A percentile compares a stretch with the other conserved stretches of the same genome.
Evolutionary conservation across 2,888 invertebrate genomes (phyloP).

Genomic region (Lasioglossum lativentre): DNA sequence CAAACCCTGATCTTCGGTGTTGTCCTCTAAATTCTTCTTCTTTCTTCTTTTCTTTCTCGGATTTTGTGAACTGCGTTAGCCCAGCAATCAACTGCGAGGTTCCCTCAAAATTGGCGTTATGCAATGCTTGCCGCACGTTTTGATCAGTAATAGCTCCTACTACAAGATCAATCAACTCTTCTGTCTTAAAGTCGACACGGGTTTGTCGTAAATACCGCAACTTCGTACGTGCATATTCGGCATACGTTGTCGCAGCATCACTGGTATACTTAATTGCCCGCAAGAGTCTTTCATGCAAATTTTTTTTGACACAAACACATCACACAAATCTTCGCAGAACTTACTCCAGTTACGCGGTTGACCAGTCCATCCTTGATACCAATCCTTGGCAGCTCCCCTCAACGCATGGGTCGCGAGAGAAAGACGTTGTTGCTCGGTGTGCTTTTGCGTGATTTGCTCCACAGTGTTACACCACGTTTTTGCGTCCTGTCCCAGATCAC

Average conservation of each 20-base stretch:
- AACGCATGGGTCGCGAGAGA: not conserved
- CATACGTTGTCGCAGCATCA: not conserved
- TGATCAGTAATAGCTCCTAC: not conserved
- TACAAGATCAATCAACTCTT: constrained; percentile 14
- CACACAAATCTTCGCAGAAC: constrained; percentile 14
- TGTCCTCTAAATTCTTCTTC: no score
- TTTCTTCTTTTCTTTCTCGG: no score
- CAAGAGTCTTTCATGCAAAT: not conserved
- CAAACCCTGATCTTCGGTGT: no score
- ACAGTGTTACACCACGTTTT: no score
- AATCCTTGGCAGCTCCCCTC: not conserved
- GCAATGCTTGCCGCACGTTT: constrained; percentile 9
- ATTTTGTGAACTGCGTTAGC: no score
- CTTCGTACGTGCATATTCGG: constrained; percentile 15
- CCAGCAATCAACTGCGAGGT: not conserved
- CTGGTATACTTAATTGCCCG: not conserved
- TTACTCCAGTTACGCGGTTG: constrained; percentile 5
- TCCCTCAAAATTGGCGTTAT: constrained; percentile 1
- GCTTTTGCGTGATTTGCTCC: not conserved
- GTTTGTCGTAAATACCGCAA: not conserved
- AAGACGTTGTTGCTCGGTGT: not conserved
- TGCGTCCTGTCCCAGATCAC: no score
- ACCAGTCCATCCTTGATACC: not conserved
- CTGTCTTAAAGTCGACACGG: not conserved
- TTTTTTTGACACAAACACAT: not conserved